phyloP scores from a whole-genome alignment of 2,888 invertebrate species.

The Heliconius charithonia region DNA sequence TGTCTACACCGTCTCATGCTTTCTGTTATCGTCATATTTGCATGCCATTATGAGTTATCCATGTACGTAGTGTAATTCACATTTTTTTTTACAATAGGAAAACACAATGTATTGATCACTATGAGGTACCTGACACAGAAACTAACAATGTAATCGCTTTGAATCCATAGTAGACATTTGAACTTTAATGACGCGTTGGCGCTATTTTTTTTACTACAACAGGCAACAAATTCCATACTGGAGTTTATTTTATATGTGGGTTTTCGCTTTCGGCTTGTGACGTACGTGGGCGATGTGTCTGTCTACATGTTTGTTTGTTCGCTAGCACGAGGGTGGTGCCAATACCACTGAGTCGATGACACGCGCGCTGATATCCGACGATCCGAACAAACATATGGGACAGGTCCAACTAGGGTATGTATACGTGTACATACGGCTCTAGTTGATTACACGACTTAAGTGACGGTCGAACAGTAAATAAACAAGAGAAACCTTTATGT shows the following conservation, averaged over 20 bases:
- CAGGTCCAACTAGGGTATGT: constrained; percentile 98
- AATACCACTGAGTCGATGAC: constrained; percentile 98
- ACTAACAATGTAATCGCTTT: constrained; percentile 74
- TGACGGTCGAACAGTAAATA: constrained; percentile 47
- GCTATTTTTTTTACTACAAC: constrained; percentile 83
- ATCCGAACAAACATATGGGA: constrained; percentile 94
- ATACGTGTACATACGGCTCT: constrained; percentile 81
- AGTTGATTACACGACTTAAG: constrained; percentile 56
- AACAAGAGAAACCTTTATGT: constrained; percentile 6
- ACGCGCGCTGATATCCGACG: constrained; percentile 96
- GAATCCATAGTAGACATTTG: constrained; percentile 57
- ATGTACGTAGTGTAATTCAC: constrained; percentile 61
- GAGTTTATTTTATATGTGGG: constrained; percentile 51
- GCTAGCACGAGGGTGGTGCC: constrained; percentile 95
- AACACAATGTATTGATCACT: constrained; percentile 54
- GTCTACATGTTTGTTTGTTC: constrained; percentile 85
- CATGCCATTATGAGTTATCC: constrained; percentile 76
- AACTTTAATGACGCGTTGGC: constrained; percentile 64
- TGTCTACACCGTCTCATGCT: constrained; percentile 71
- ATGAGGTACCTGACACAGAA: constrained; percentile 58
- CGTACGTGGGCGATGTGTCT: constrained; percentile 73
- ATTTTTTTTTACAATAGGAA: constrained; percentile 34
- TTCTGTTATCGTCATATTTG: constrained; percentile 73
- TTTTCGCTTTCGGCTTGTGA: constrained; percentile 61
- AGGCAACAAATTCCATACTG: constrained; percentile 64